Evolutionary conservation across 2,888 invertebrate genomes (phyloP).

Genomic region (Gisinianus flammeolus): DNA sequence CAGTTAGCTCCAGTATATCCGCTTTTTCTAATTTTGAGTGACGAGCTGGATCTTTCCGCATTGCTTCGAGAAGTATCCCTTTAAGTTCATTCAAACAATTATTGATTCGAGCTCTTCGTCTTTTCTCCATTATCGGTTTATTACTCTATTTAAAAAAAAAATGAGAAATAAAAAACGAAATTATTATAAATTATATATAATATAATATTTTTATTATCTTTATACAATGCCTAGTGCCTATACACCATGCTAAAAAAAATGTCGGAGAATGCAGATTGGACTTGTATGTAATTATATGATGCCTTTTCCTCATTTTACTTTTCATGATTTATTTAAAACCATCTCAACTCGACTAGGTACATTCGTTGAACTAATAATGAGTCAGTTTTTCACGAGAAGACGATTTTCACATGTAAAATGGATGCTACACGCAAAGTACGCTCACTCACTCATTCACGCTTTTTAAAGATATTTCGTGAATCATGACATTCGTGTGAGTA

Average conservation of each 20-base stretch:
- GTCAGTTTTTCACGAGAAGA: not conserved
- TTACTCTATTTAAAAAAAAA: constrained; percentile 71
- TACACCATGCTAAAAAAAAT: too few species aligned
- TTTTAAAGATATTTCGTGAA: not conserved
- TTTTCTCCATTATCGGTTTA: constrained; percentile 95
- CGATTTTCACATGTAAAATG: not conserved
- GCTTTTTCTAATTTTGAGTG: constrained; percentile 84
- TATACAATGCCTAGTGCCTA: not conserved
- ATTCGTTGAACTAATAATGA: not conserved
- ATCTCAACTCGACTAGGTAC: too few species aligned
- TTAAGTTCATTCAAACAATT: constrained; percentile 90
- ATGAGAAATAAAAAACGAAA: not conserved
- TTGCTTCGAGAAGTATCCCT: constrained; percentile 79
- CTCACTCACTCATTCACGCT: not conserved
- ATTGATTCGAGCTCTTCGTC: constrained; percentile 88
- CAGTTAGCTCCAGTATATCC: constrained; percentile 96
- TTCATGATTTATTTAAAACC: too few species aligned
- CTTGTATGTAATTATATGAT: too few species aligned
- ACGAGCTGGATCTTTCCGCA: constrained; percentile 94
- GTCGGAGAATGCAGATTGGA: too few species aligned
- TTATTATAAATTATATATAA: not conserved
- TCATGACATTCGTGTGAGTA: too few species aligned
- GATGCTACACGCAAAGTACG: not conserved
- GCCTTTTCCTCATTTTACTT: too few species aligned
- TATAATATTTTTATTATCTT: not conserved